phyloP scores from a whole-genome alignment of 2,888 invertebrate species.

The Ligdia adustata region DNA sequence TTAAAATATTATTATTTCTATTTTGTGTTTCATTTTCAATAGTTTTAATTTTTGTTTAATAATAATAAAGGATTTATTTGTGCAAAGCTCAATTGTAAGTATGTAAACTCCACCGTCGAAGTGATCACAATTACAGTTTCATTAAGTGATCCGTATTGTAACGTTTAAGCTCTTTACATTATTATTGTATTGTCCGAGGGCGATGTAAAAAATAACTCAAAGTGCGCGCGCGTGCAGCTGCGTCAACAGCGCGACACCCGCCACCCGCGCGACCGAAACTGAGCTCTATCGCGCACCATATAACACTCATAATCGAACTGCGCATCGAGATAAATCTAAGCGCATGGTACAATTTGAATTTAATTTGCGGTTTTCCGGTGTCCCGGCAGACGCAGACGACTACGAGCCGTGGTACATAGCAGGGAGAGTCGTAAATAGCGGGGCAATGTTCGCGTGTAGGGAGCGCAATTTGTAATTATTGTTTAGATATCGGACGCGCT shows the following conservation, averaged over 20 bases:
- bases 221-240: conserved; percentile 30
- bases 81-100: background rate
- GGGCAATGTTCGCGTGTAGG: background rate
- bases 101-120: background rate
- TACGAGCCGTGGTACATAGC: background rate
- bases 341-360: conserved; percentile 13
- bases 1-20: too few species aligned
- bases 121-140: conserved; percentile 38
- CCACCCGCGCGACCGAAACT: conserved; percentile 9
- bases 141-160: conserved; percentile 59
- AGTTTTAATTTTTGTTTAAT: too few species aligned
- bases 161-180: conserved; percentile 72
- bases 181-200: conserved; percentile 63
- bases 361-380: conserved; percentile 12
- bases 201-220: conserved; percentile 39
- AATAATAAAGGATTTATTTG: too few species aligned
- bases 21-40: too few species aligned
- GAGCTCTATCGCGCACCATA: background rate
- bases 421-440: background rate
- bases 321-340: background rate
- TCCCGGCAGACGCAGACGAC: background rate
- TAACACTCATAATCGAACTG: background rate
- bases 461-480: conserved; percentile 30
- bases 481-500: conserved; percentile 29
- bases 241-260: conserved; percentile 25